Evolutionary conservation across 2,888 invertebrate genomes (phyloP).

Genomic region (Melipona beecheii): DNA sequence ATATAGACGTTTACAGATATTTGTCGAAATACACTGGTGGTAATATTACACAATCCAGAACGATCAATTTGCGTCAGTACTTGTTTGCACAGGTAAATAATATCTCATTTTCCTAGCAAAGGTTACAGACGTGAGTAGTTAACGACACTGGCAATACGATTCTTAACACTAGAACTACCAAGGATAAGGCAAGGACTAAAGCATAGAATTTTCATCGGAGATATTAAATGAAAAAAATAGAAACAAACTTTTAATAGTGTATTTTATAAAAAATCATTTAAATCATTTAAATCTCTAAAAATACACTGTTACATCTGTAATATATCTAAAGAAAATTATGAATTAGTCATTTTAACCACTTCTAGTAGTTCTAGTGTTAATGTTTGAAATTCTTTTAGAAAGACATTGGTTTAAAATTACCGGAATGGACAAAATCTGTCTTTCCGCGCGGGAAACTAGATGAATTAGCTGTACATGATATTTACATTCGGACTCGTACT

Average conservation of each 20-base stretch:
- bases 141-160: too few relatives aligned
- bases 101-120: neutral
- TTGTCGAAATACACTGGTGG: conserved; percentile 37
- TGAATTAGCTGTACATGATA: conserved; percentile 35
- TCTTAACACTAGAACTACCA: too few relatives aligned
- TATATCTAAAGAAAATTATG: too few relatives aligned
- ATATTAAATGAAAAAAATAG: too few relatives aligned
- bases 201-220: too few relatives aligned
- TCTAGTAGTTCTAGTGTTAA: too few relatives aligned
- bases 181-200: too few relatives aligned
- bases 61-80: conserved; percentile 31
- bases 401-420: conserved; percentile 84
- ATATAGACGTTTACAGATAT: conserved; percentile 29
- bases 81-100: conserved; percentile 40
- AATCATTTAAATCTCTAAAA: too few relatives aligned
- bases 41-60: conserved; percentile 29
- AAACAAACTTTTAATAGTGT: too few relatives aligned
- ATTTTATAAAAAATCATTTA: too few relatives aligned
- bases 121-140: neutral
- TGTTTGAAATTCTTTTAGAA: conserved; percentile 26
- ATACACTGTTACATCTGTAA: too few relatives aligned
- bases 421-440: conserved; percentile 86
- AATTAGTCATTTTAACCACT: too few relatives aligned
- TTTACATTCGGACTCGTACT: conserved; percentile 34
- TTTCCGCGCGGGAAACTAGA: conserved; percentile 83